Percentiles rank a stretch among this genome's conserved stretches.
Conservation (phyloP, 2,797 vertebrate species). For the Danio choprae region DNA sequence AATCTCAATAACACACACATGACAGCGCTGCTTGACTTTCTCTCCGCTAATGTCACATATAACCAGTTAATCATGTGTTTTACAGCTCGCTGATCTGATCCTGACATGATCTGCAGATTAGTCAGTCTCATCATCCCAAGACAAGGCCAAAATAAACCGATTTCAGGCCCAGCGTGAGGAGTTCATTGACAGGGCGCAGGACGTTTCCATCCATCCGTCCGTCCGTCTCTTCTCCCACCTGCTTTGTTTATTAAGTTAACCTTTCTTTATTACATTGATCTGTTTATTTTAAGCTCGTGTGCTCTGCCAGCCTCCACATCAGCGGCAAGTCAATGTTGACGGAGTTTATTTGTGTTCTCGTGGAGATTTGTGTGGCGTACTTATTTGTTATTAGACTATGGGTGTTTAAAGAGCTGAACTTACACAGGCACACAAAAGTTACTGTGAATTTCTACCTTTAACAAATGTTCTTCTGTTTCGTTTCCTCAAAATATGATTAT, state of each 20-base stretch:
- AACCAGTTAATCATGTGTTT: neutral
- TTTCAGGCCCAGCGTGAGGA: neutral
- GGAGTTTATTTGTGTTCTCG: neutral
- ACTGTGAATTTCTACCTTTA: neutral
- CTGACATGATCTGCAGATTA: neutral
- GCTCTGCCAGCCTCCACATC: neutral
- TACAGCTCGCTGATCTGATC: neutral
- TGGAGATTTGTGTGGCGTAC: neutral
- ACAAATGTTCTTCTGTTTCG: neutral
- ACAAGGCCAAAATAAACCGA: constrained; percentile 1
- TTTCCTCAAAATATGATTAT: neutral
- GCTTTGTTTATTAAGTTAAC: constrained; percentile 40
- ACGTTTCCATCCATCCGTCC: constrained; percentile 10
- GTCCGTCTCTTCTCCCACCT: constrained; percentile 17
- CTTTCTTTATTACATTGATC: constrained; percentile 34
- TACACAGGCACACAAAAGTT: neutral
- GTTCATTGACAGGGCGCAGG: neutral
- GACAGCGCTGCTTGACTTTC: neutral
- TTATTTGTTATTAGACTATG: neutral
- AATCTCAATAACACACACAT: neutral
- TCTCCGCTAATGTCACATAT: neutral
- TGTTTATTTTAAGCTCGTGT: neutral
- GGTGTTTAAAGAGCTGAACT: neutral
- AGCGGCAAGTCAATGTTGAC: neutral
- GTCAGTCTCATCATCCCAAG: neutral